phyloP scores from a whole-genome alignment of 2,888 invertebrate species.

The Stenoptilia bipunctidactyla region DNA sequence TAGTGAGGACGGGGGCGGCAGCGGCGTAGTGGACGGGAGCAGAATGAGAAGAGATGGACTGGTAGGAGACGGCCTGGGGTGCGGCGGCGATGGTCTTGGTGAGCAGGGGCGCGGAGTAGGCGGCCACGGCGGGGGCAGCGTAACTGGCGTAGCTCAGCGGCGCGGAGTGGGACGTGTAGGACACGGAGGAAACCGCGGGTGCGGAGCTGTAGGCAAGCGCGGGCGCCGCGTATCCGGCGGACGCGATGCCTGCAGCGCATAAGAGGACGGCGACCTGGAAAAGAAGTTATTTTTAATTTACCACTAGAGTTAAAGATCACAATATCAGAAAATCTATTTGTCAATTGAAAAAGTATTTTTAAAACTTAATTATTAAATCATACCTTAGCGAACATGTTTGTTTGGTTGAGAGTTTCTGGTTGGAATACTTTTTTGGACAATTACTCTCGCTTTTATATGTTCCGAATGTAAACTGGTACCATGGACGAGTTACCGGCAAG shows the following conservation, averaged over 20 bases:
- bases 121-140: conserved; percentile 22
- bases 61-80: conserved; percentile 15
- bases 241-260: not conserved
- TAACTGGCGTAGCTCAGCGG: conserved; percentile 30
- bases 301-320: too few species aligned
- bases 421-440: too few species aligned
- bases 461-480: too few species aligned
- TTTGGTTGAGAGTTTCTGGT: not conserved
- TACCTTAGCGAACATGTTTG: not conserved
- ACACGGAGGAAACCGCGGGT: conserved; percentile 46
- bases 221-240: conserved; percentile 31
- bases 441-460: too few species aligned
- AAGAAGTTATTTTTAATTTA: not conserved
- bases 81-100: conserved; percentile 17
- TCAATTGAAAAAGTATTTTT: not conserved
- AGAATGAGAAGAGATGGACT: conserved; percentile 17
- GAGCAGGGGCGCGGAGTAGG: conserved; percentile 20
- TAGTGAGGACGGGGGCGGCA: too few species aligned
- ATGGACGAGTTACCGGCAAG: too few species aligned
- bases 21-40: conserved; percentile 16
- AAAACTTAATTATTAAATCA: not conserved
- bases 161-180: conserved; percentile 36
- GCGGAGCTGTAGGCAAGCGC: conserved; percentile 66
- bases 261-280: not conserved
- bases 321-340: too few species aligned